Evolutionary conservation across 2,888 invertebrate species (phyloP), one percentile per base, ranked within the genome.

Genomic region (Sesamia inferens): DNA sequence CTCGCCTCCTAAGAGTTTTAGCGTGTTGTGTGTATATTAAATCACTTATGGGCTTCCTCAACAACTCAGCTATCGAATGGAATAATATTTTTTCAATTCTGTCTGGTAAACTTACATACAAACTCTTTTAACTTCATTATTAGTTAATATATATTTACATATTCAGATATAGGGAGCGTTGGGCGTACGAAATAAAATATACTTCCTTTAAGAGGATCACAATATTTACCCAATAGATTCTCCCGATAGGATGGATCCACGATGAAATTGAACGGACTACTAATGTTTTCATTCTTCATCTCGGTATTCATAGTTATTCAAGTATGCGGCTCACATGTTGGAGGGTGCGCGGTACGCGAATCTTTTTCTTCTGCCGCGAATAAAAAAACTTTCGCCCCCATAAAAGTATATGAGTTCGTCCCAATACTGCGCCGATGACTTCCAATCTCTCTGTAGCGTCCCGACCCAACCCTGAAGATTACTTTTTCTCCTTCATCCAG

Each of bases 381-480:
- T 94, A 94, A 95, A 93, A 92, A 95, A 95, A 95, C 92, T 94
- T 95, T 94, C 90, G 88, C 90, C 90, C 91, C 91, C 93, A 94
- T 95, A 95, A 95, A 95, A 95, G 95, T 95, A 94, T 95, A 95
- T 94, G 95, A 94, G 95, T 94, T 94, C 94, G 94, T 95, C 94
- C 95, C 95, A 95, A 95, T 95, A 95, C 95, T 92, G 92, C 91
- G 93, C 87, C 94, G 93, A 95, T 94, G 95, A 95, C 94, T 95
- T 95, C 95, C 95, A 95, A 95, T 95, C 94, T 94, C 94, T 94
- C 93, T 89, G 93, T 92, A 93, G 92, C 94, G 91, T 93, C 93
- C 93, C 93, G 92, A 94, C 95, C 95, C 94, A 90, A 94, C 95
- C 95, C 94, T 90, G 92, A 90, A 95, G 94, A 95, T 95, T 95